These are phyloP conservation scores for Parnassius orleans DNA, from an alignment of 2,888 invertebrate genomes.

Conservation along the genomic window DNA sequence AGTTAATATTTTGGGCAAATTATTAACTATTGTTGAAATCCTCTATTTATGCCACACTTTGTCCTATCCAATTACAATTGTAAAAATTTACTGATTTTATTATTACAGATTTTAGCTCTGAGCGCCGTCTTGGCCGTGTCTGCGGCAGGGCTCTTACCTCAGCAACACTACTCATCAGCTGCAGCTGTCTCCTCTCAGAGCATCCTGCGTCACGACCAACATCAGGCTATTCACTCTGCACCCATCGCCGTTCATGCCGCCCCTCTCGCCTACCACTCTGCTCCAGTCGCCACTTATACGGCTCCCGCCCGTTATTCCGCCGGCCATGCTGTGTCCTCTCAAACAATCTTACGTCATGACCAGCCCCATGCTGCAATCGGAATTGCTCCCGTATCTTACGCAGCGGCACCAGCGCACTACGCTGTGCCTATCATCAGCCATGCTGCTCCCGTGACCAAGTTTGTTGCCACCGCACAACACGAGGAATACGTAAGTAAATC, in stretches of 20 bases:
- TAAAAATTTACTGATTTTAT: neutral
- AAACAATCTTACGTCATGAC: slow-evolving; percentile 55
- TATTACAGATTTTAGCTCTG: slow-evolving; percentile 56
- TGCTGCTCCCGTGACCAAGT: slow-evolving; percentile 38
- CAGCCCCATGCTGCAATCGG: slow-evolving; percentile 40
- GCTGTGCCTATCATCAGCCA: slow-evolving; percentile 41
- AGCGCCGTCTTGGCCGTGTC: slow-evolving; percentile 65
- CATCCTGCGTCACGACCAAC: slow-evolving; percentile 62
- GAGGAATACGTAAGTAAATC: slow-evolving; percentile 26
- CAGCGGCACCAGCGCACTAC: slow-evolving; percentile 38
- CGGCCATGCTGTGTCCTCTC: slow-evolving; percentile 43
- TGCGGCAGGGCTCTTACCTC: slow-evolving; percentile 54
- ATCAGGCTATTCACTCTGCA: slow-evolving; percentile 33
- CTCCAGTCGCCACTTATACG: slow-evolving; percentile 39
- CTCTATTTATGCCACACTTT: no score
- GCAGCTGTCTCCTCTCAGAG: slow-evolving; percentile 56
- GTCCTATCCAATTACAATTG: no score
- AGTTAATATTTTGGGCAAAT: no score
- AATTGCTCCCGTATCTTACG: slow-evolving; percentile 42
- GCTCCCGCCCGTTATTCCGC: slow-evolving; percentile 42
- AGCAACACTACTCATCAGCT: slow-evolving; percentile 53
- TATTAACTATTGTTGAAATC: no score
- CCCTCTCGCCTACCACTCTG: slow-evolving; percentile 43
- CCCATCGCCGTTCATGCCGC: slow-evolving; percentile 32
- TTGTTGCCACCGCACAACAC: slow-evolving; percentile 42